Conservation (phyloP, 1,140 invertebrate species). For the Daktulosphaira vitifoliae region DNA sequence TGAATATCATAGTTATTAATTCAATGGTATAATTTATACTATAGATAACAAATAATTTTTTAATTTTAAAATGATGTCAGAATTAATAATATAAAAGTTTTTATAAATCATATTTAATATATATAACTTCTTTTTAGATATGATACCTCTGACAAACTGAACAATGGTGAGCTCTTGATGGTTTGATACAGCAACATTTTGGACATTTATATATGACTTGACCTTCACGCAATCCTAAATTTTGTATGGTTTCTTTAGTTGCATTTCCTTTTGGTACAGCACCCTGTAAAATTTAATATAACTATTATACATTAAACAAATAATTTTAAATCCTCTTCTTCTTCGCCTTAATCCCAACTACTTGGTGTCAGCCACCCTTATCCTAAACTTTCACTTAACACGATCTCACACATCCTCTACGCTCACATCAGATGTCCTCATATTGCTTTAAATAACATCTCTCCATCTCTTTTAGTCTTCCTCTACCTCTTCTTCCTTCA, state of each 20-base stretch:
- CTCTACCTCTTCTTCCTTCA: too few species aligned
- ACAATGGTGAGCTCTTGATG: conserved; percentile 96
- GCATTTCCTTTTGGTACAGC: conserved; percentile 98
- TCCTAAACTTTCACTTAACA: too few species aligned
- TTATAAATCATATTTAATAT: too few species aligned
- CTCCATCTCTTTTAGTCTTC: too few species aligned
- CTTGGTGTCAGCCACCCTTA: too few species aligned
- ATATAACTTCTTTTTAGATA: not conserved
- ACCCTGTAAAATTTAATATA: conserved; percentile 54
- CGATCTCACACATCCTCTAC: too few species aligned
- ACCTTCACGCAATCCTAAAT: conserved; percentile 84
- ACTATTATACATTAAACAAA: not conserved
- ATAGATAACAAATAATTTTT: too few species aligned
- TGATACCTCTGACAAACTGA: conserved; percentile 78
- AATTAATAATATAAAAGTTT: too few species aligned
- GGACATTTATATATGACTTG: conserved; percentile 96
- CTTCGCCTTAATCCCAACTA: too few species aligned
- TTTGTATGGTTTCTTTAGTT: conserved; percentile 94
- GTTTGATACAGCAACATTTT: conserved; percentile 98
- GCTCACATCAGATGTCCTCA: not conserved
- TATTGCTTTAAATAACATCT: not conserved
- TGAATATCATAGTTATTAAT: too few species aligned
- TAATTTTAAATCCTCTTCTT: not conserved
- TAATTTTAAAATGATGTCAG: too few species aligned
- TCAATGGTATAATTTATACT: too few species aligned